phyloP scores from a whole-genome alignment of 2,113 vertebrate genomes.

The Xiphophorus couchianus region DNA sequence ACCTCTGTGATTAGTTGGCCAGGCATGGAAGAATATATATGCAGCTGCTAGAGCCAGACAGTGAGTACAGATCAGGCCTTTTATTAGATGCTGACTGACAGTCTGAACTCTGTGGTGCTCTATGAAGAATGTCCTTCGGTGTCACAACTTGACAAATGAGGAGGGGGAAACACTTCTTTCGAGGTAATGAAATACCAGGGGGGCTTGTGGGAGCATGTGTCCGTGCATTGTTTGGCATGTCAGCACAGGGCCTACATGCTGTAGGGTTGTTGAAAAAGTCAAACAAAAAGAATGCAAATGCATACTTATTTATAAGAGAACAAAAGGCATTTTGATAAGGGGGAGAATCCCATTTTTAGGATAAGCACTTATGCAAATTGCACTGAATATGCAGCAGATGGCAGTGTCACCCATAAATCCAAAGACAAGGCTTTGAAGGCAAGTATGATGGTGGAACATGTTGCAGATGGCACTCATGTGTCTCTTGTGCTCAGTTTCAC shows the following conservation, averaged over 20 bases:
- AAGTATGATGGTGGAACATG: conserved; percentile 42
- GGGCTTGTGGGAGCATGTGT: conserved; percentile 42
- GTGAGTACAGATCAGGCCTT: conserved; percentile 64
- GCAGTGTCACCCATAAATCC: conserved; percentile 62
- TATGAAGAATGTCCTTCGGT: conserved; percentile 71
- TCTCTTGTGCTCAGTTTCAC: conserved; percentile 40
- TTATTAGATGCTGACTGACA: conserved; percentile 63
- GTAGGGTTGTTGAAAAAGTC: conserved; percentile 1
- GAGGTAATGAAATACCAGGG: conserved; percentile 38
- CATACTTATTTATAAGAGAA: conserved; percentile 3
- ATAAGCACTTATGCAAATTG: conserved; percentile 35
- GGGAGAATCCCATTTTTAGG: background rate
- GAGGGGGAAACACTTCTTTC: conserved; percentile 35
- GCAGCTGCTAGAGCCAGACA: conserved; percentile 54
- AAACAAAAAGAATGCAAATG: conserved; percentile 10
- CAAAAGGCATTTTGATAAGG: conserved; percentile 3
- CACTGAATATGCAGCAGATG: conserved; percentile 59
- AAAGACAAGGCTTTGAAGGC: conserved; percentile 5
- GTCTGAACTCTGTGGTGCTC: conserved; percentile 62
- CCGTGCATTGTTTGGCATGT: conserved; percentile 11
- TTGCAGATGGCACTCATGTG: conserved; percentile 65
- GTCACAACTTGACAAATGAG: conserved; percentile 70
- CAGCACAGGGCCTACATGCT: conserved; percentile 4
- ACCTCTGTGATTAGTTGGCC: conserved; percentile 67
- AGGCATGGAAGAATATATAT: conserved; percentile 40